Evolutionary conservation across 2,888 invertebrate species (phyloP).

Genomic region (Rhyacophila evoluta): DNA sequence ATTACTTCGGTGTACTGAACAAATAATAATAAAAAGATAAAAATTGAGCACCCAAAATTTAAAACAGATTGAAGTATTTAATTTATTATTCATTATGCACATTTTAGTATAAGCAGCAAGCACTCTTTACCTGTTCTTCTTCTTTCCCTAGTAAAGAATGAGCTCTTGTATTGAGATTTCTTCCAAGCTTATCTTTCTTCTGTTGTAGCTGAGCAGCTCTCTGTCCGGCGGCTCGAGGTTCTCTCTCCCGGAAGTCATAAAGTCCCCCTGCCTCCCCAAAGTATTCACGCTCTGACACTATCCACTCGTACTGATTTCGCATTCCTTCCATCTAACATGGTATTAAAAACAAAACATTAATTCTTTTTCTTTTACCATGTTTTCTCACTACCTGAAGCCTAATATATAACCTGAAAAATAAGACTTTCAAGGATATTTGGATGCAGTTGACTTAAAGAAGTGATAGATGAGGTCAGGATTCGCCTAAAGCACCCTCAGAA

Average conservation of each 20-base stretch:
- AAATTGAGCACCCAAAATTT: too few species aligned
- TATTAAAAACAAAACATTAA: not conserved
- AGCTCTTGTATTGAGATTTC: slow-evolving; percentile 83
- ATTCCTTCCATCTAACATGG: slow-evolving; percentile 62
- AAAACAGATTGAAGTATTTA: too few species aligned
- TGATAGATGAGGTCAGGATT: too few species aligned
- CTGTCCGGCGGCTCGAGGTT: slow-evolving; percentile 71
- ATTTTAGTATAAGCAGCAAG: too few species aligned
- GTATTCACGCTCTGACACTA: slow-evolving; percentile 78
- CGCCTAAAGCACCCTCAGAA: too few species aligned
- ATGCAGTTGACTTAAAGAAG: too few species aligned
- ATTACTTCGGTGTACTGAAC: slow-evolving; percentile 78
- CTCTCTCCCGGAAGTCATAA: slow-evolving; percentile 75
- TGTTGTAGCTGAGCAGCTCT: slow-evolving; percentile 71
- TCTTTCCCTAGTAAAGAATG: slow-evolving; percentile 88
- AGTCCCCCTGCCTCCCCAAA: slow-evolving; percentile 81
- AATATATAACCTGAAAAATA: too few species aligned
- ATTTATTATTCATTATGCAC: too few species aligned
- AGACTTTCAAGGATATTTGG: too few species aligned
- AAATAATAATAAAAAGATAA: too few species aligned
- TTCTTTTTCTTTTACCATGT: too few species aligned
- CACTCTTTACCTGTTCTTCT: slow-evolving; percentile 80
- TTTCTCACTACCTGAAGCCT: too few species aligned
- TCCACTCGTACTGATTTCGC: slow-evolving; percentile 77
- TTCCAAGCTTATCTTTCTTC: slow-evolving; percentile 75